These are phyloP conservation scores for Gymnocypris eckloni DNA, from an alignment of 2,797 vertebrate genomes.

Conservation along the genomic window DNA sequence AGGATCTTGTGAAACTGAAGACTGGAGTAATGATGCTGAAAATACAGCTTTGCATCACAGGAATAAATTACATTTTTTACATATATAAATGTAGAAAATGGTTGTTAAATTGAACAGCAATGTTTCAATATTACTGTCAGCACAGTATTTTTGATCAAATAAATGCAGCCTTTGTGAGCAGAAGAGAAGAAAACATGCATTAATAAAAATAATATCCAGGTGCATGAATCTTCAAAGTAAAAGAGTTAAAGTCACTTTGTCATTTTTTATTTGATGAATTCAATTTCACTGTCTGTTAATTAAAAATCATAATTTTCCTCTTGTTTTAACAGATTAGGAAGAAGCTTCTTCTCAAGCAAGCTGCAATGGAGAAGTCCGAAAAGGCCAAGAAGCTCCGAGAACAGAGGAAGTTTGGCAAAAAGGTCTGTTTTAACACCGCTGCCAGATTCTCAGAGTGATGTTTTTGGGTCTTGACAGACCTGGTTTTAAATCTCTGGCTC, in stretches of 20 bases:
- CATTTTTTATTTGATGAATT: neutral
- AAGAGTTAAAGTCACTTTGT: neutral
- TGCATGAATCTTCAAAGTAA: neutral
- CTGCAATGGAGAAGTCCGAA: conserved; percentile 90
- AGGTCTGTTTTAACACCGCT: conserved; percentile 76
- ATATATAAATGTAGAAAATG: neutral
- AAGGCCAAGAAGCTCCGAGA: conserved; percentile 95
- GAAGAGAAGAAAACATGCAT: neutral
- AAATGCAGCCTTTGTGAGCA: neutral
- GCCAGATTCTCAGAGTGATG: neutral
- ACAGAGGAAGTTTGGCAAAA: conserved; percentile 95
- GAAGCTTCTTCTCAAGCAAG: conserved; percentile 90
- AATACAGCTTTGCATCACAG: neutral
- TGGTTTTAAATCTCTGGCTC: conserved; percentile 1
- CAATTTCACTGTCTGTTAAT: neutral
- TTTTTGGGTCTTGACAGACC: neutral
- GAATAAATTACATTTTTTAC: neutral
- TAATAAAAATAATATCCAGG: neutral
- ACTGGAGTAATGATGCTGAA: neutral
- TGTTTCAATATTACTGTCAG: neutral
- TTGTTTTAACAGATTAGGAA: conserved; percentile 84
- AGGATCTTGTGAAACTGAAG: neutral
- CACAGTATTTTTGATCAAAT: neutral
- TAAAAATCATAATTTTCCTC: neutral
- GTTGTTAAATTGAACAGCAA: neutral